Base-by-base conservation (phyloP, 1,140 invertebrate genomes). In the Tetragnatha versicolor region DNA sequence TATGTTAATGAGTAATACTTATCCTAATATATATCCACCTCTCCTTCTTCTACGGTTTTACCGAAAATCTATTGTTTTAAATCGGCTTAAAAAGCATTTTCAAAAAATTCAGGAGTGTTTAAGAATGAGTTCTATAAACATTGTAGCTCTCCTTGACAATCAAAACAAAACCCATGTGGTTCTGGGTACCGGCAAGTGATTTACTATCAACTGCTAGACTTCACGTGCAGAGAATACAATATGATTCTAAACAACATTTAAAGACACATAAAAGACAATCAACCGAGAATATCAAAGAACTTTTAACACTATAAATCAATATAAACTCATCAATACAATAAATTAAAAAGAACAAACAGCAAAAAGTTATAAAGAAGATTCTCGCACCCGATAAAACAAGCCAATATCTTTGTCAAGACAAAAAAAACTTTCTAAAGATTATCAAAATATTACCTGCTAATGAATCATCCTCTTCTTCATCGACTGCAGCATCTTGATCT, bases 1-100 rank as follows among this genome's bases (percentile, higher is more conserved):
- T 79, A 79, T 79, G 78, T 73, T 79, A 79, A 79, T 79, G 68
- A 79, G 78, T 79, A 79, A 77, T 79, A 79, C 78, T 79, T 79
- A 79, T 79, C 78, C 68, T 72, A 72, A 79, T 79, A 79, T 72
- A 49, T 72, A 79, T 73, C 78, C 78, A 63, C n/a, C 55, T 42
- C 55, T 72, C 68, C 78, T 72, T 72, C 68, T 65, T 72, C 68
- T 72, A 63, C 45, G 31, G 45, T 65, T 53, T 31, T 72, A 79
- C 68, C 39, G 37, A 72, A 63, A 70, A 37, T 72, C 29, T 31
- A 73, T 63, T 72, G 47, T 72, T 65, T 79, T 65, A 27, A 47
- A 72, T 68, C 73, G 73, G 33, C 66, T 31, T 27, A 77, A 65
- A 27, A 39, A n/a, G 31, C 60, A 53, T 27, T 12, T 72, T 33